phyloP scores from a whole-genome alignment of 64 coral and sea anemone species.

The Montipora cactus region DNA sequence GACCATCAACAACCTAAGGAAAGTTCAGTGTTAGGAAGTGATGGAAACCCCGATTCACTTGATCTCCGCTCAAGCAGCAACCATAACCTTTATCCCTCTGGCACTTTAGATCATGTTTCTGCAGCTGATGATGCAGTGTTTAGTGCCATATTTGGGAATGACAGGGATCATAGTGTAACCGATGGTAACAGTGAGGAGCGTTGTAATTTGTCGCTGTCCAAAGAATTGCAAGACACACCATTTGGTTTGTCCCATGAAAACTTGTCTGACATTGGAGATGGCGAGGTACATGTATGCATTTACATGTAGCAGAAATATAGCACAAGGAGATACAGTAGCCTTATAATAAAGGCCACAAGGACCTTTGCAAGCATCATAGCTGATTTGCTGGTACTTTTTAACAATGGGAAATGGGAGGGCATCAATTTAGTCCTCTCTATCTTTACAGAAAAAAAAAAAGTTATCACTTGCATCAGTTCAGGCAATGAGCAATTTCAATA shows the following conservation, averaged over 20 bases:
- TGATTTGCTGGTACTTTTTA: too few species aligned
- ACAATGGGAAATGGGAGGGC: too few species aligned
- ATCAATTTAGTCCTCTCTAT: too few species aligned
- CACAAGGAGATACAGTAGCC: too few species aligned
- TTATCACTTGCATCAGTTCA: too few species aligned
- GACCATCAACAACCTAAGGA: neutral
- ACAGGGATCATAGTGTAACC: neutral
- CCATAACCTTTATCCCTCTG: neutral
- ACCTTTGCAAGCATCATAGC: too few species aligned
- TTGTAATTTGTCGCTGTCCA: neutral
- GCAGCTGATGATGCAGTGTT: conserved; percentile 16
- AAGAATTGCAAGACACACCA: conserved; percentile 11
- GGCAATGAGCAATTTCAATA: too few species aligned
- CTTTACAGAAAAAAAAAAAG: too few species aligned
- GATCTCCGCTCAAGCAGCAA: neutral
- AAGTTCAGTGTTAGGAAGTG: neutral
- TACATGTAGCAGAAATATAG: too few species aligned
- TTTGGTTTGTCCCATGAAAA: conserved; percentile 7
- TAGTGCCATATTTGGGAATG: conserved; percentile 30
- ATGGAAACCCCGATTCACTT: neutral
- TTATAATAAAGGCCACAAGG: too few species aligned
- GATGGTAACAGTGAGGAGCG: neutral
- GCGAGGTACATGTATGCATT: neutral
- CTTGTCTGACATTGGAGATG: conserved; percentile 38
- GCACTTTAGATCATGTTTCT: conserved; percentile 5